Evolutionary conservation across 2,888 invertebrate genomes (phyloP).

Genomic region (Timema cristinae): DNA sequence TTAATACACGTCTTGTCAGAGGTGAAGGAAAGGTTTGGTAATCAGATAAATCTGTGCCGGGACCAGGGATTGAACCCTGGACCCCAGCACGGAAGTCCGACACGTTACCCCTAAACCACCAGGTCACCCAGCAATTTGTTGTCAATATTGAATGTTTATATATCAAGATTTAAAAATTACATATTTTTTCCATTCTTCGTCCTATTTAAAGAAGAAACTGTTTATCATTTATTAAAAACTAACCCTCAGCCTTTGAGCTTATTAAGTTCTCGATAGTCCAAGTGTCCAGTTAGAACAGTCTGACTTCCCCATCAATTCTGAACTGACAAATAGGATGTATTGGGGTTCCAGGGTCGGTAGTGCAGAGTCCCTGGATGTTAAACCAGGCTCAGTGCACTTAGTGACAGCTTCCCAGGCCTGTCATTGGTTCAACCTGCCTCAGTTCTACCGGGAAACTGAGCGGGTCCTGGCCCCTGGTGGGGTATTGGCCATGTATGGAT

Average conservation of each 20-base stretch:
- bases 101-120: no score
- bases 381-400: slow-evolving; percentile 40
- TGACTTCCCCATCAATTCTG: background rate
- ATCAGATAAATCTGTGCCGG: no score
- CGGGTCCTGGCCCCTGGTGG: slow-evolving; percentile 45
- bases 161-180: no score
- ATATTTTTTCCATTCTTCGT: no score
- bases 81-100: no score
- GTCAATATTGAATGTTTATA: no score
- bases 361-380: slow-evolving; percentile 43
- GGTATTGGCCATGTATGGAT: slow-evolving; percentile 42
- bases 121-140: no score
- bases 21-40: no score
- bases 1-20: no score
- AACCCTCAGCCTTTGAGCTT: background rate
- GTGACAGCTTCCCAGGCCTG: slow-evolving; percentile 45
- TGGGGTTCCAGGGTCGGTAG: slow-evolving; percentile 37
- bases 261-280: background rate
- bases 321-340: background rate
- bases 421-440: slow-evolving; percentile 47
- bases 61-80: no score
- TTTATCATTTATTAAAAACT: no score
- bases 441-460: slow-evolving; percentile 45
- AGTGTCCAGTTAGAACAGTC: background rate
- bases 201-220: background rate